Conservation (phyloP, 2,888 invertebrate genomes). For the Ophion slaviceki region DNA sequence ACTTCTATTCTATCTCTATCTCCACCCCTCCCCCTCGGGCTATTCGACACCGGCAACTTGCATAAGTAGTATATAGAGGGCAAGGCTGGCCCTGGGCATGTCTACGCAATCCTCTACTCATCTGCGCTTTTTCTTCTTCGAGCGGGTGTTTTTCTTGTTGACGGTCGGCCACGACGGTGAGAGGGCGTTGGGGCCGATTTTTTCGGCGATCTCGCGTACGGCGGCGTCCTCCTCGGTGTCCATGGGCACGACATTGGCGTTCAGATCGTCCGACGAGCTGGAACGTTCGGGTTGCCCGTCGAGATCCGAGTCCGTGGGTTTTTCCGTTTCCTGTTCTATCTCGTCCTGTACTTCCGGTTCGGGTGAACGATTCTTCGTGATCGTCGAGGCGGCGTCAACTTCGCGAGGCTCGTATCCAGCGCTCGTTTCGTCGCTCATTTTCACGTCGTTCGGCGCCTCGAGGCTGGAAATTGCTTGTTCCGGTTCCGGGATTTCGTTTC, state of each 20-base stretch:
- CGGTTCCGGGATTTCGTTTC: not conserved
- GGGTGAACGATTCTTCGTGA: conserved; percentile 67
- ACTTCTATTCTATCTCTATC: not conserved
- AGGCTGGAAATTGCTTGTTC: not conserved
- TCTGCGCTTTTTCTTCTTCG: conserved; percentile 82
- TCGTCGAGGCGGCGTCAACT: not conserved
- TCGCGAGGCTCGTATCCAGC: conserved; percentile 66
- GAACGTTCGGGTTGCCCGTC: conserved; percentile 73
- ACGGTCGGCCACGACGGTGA: conserved; percentile 65
- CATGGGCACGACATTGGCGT: conserved; percentile 73
- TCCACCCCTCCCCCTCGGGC: conserved; percentile 50
- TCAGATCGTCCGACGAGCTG: conserved; percentile 77
- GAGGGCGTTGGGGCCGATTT: conserved; percentile 50
- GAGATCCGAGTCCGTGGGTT: conserved; percentile 75
- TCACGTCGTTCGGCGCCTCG: conserved; percentile 26
- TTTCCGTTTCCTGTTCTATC: conserved; percentile 66
- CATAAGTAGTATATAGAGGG: conserved; percentile 82
- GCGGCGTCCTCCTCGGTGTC: conserved; percentile 73
- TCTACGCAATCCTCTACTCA: conserved; percentile 83
- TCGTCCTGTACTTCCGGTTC: conserved; percentile 24
- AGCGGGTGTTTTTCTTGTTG: conserved; percentile 77
- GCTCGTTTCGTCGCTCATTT: conserved; percentile 38
- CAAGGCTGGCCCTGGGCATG: conserved; percentile 82
- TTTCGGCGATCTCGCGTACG: conserved; percentile 65
- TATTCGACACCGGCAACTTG: conserved; percentile 82